Conservation (phyloP, 2,797 vertebrate species). For the Nyctalus aviator region DNA sequence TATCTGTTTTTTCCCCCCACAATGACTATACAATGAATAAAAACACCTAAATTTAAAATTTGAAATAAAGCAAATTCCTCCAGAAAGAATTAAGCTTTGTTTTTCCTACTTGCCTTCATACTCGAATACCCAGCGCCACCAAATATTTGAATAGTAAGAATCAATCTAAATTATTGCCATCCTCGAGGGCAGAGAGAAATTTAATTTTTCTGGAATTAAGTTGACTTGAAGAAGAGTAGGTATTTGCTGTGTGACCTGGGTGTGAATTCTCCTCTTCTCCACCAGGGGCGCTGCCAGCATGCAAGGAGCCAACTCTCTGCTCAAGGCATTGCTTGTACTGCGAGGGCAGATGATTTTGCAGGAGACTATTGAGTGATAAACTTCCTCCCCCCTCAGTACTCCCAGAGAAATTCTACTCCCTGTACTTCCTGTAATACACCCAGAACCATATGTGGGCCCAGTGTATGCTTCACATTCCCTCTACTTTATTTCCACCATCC, state of each 20-base stretch:
- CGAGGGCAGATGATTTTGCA: neutral
- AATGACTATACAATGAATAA: neutral
- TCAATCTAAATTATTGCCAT: neutral
- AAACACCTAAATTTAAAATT: neutral
- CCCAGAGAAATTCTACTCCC: neutral
- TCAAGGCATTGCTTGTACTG: neutral
- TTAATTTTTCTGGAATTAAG: neutral
- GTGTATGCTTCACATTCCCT: neutral
- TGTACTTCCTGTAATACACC: neutral
- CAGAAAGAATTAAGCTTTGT: conserved; percentile 9
- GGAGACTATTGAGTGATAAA: neutral
- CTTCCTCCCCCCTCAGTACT: neutral
- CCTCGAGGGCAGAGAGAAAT: neutral
- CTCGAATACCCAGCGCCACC: neutral
- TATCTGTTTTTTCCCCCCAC: neutral
- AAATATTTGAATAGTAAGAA: neutral
- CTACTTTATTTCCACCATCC: neutral
- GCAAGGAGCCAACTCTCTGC: neutral
- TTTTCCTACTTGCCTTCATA: neutral
- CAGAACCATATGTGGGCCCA: neutral
- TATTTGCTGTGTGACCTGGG: neutral
- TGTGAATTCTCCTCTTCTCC: neutral
- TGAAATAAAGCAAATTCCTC: neutral
- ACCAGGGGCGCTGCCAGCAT: neutral
- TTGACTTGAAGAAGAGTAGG: neutral